These are phyloP conservation scores for Brachylomia viminalis DNA, from an alignment of 2,888 invertebrate genomes.

Conservation along the genomic window DNA sequence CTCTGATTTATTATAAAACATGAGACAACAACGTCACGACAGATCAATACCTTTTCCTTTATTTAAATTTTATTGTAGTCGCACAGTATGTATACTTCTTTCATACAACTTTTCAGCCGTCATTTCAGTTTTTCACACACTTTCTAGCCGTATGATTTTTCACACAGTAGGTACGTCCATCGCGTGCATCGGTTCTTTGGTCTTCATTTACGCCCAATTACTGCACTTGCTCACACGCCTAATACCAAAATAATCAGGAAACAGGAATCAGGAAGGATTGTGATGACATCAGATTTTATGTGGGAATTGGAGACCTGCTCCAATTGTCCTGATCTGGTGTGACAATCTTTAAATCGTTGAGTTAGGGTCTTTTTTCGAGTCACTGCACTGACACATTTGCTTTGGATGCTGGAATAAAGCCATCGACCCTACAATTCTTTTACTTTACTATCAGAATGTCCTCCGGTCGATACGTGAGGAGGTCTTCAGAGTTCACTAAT, in stretches of 20 bases:
- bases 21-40: not conserved
- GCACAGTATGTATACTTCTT: not conserved
- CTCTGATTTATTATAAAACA: not conserved
- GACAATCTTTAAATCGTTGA: not conserved
- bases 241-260: too few relatives aligned
- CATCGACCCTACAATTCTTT: too few relatives aligned
- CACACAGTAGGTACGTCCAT: too few relatives aligned
- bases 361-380: not conserved
- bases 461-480: not conserved
- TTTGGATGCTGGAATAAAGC: not conserved
- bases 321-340: too few relatives aligned
- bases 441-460: not conserved
- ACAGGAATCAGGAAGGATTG: not conserved
- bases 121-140: not conserved
- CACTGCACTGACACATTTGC: not conserved
- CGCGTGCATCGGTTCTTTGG: not conserved
- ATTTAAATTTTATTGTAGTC: not conserved
- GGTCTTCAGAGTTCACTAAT: slow-evolving; percentile 15
- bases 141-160: not conserved
- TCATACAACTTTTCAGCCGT: not conserved
- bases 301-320: not conserved
- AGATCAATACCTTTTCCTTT: not conserved
- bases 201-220: not conserved
- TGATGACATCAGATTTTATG: not conserved
- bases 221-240: not conserved